These are phyloP conservation scores for Alentia gelatinosa DNA, from an alignment of 2,888 invertebrate species.

Conservation along the genomic window DNA sequence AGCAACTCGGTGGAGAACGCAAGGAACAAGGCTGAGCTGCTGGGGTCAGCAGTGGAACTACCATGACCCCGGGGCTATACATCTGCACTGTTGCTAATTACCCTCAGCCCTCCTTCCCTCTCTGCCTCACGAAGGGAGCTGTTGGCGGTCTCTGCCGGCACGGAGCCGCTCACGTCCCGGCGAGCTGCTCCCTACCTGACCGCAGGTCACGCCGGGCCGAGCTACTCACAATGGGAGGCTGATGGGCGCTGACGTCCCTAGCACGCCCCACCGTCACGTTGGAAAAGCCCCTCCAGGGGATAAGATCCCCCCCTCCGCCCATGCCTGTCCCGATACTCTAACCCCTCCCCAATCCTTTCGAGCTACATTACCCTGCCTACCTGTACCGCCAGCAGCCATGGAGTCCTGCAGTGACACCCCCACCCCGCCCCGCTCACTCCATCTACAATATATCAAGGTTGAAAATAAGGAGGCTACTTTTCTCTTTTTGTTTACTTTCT, in stretches of 20 bases:
- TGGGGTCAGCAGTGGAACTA: not conserved
- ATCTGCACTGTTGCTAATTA: not conserved
- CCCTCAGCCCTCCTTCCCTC: no score
- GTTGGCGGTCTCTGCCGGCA: no score
- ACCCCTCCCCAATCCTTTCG: not conserved
- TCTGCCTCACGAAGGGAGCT: no score
- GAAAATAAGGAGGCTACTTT: no score
- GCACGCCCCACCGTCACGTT: not conserved
- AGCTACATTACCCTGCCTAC: not conserved
- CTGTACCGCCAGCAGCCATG: not conserved
- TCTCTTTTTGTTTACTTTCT: no score
- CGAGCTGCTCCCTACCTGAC: not conserved
- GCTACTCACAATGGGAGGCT: not conserved
- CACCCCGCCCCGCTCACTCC: not conserved
- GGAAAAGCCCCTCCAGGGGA: not conserved
- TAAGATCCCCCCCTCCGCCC: not conserved
- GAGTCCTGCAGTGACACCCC: not conserved
- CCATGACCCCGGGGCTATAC: not conserved
- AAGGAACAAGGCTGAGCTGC: not conserved
- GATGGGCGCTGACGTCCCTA: not conserved
- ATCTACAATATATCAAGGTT: no score
- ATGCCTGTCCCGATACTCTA: not conserved
- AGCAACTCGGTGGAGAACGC: not conserved
- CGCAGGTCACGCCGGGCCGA: not conserved
- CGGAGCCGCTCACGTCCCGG: not conserved